phyloP scores from a whole-genome alignment of 1,140 invertebrate species.

The Eumeta japonica region DNA sequence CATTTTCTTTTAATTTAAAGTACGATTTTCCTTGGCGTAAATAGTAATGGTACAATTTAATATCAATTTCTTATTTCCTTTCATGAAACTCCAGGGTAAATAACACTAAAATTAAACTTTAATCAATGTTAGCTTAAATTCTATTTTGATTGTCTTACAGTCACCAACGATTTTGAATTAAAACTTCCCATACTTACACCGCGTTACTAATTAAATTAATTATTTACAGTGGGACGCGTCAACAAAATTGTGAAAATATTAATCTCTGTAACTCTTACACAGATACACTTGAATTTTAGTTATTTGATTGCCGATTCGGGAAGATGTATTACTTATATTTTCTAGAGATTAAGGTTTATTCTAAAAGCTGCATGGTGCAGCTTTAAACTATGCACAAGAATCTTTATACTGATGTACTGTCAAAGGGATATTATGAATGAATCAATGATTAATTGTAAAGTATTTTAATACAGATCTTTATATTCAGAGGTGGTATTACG shows the following conservation, averaged over 20 bases:
- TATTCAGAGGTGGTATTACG: too few species aligned
- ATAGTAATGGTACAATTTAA: conserved; percentile 20
- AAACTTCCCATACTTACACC: conserved; percentile 49
- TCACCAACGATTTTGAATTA: conserved; percentile 50
- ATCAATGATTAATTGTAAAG: too few species aligned
- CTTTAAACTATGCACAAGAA: background rate
- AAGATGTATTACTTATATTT: conserved; percentile 44
- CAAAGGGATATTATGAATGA: too few species aligned
- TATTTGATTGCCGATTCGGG: too few species aligned
- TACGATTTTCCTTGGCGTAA: conserved; percentile 25
- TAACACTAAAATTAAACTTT: conserved; percentile 40
- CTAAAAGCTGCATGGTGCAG: background rate
- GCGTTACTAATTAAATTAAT: conserved; percentile 54
- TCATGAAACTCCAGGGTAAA: conserved; percentile 44
- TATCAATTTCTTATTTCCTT: conserved; percentile 29
- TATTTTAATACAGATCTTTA: too few species aligned
- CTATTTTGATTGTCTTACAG: conserved; percentile 28
- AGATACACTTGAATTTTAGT: too few species aligned
- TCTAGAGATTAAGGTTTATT: background rate
- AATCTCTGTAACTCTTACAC: too few species aligned
- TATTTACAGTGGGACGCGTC: too few species aligned
- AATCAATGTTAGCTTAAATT: conserved; percentile 19
- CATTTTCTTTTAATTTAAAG: conserved; percentile 17
- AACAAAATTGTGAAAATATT: too few species aligned
- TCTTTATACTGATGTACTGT: too few species aligned